Conservation (phyloP, 1,140 invertebrate genomes). For the Lamellibrachia luymesi region DNA sequence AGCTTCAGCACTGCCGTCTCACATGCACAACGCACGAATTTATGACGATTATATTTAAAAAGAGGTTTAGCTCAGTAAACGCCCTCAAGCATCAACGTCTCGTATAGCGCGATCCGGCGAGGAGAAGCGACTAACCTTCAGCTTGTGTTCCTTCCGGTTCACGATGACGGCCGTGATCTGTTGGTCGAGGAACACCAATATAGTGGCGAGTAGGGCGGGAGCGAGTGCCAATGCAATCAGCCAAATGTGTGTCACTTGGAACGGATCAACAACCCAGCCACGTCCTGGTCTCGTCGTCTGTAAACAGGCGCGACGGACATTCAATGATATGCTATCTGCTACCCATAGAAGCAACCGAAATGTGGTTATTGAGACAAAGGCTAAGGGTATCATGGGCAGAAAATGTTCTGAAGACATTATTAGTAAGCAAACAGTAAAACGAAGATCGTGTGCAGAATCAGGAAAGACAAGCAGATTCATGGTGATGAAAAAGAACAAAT, state of each 20-base stretch:
- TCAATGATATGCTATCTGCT: not conserved
- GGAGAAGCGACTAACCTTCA: slow-evolving; percentile 61
- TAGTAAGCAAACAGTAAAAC: no score
- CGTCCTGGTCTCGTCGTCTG: not conserved
- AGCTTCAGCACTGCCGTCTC: no score
- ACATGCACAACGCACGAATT: no score
- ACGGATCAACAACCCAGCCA: slow-evolving; percentile 25
- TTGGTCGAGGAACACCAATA: slow-evolving; percentile 99
- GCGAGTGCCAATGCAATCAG: slow-evolving; percentile 76
- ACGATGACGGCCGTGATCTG: slow-evolving; percentile 98
- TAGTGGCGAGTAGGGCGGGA: slow-evolving; percentile 91
- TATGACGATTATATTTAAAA: not conserved
- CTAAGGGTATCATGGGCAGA: no score
- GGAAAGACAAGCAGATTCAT: no score
- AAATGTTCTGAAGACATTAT: no score
- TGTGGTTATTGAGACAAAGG: no score
- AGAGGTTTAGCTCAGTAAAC: not conserved
- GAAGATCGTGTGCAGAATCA: no score
- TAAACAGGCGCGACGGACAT: not conserved
- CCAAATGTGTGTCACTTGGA: slow-evolving; percentile 69
- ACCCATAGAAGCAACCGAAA: not conserved
- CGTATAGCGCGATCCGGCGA: slow-evolving; percentile 20
- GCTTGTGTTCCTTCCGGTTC: slow-evolving; percentile 96
- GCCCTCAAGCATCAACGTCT: not conserved
- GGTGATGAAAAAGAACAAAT: no score